Base-by-base conservation (phyloP, 2,888 invertebrate genomes). In the Tetrapedia diversipes region DNA sequence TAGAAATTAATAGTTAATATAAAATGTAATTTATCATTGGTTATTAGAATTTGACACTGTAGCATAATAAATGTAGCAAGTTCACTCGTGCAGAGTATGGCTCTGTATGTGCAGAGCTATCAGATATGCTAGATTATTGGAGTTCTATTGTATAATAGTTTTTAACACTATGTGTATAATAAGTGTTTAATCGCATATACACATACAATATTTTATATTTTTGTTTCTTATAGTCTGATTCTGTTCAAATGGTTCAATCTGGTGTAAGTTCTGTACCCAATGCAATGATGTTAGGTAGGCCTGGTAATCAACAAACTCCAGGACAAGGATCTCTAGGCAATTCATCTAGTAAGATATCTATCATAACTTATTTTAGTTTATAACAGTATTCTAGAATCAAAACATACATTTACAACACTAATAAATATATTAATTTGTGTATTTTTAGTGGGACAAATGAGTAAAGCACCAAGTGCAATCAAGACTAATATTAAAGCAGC, bases 401-500 rank as follows among this genome's bases (percentile, higher is more conserved):
- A 27, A 14, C 54, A n/a, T 70, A 59, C 10, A 57, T 45, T 76
- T 65, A 10, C 19, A 49, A 7, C 22, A 43, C 37, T 67, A 67
- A 45, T 29, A 1, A 66, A 61, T 29, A 53, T 64, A 51, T 69
- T n/a, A n/a, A n/a, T 64, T 71, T 65, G 37, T 70, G 56, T 66
- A 73, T 67, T 90, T 89, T 67, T 82, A 91, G 91, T 92, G 90
- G 92, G 92, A 65, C 94, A 94, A 79, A 93, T 97, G 93, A 95
- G 95, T 43, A 98, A 98, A 92, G 96, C 97, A 19, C 97, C 97
- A 0, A 96, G 97, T 65, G 95, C 96, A 32, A 97, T 98, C 82
- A 98, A 98, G 91, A 98, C 98, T 0, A 98, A 98, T 90, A 98
- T 98, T 79, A 98, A 98, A 92, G 96, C 97, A 69, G 98, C 97